Base-by-base conservation (phyloP, 2,113 vertebrate species). In the Leucosticte australis region DNA sequence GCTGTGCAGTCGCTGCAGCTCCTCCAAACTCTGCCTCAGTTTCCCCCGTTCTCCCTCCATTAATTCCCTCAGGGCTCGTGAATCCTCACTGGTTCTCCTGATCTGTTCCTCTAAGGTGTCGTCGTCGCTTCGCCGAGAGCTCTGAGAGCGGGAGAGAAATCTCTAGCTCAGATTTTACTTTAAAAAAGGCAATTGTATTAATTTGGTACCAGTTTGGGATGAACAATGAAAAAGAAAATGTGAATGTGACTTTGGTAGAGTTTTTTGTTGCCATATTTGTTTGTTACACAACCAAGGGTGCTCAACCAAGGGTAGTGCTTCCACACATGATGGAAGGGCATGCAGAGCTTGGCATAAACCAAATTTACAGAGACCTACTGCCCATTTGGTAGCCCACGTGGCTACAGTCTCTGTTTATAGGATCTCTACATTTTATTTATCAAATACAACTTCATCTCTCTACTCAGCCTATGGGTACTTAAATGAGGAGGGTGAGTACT, bases 31-130 rank as follows among this genome's bases (percentile, higher is more conserved):
- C 92, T 98, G 96, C 92, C 95, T 98, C 86, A 98, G 97, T 96
- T 98, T 99, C 74, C 99, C 98, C 96, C 98, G 98, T 96, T 99
- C 99, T 28, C 98, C 98, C 81, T 99, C 98, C 91, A 99, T 98
- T 97, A 99, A 98, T 27, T 99, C 99, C 96, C 98, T 98, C 77
- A 98, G 97, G 68, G 98, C 98, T 97, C 98, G 98, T 0, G 99
- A 98, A 91, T 99, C 99, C 94, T 99, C 99, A 20, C 98, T 98
- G 52, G 99, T 98, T 96, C 98, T 98, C 96, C 98, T 99, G 95
- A 99, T 98, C 97, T 99, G 99, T 49, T 99, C 99, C 97, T 99
- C 99, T 97, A 99, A 98, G 80, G 98, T 98, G 97, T 99, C 99
- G 37, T 99, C 99, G 0, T 99, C 99, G 11, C 99, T 98, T 94